Evolutionary conservation across 2,888 invertebrate genomes (phyloP).

Genomic region (Eupeodes luniger): DNA sequence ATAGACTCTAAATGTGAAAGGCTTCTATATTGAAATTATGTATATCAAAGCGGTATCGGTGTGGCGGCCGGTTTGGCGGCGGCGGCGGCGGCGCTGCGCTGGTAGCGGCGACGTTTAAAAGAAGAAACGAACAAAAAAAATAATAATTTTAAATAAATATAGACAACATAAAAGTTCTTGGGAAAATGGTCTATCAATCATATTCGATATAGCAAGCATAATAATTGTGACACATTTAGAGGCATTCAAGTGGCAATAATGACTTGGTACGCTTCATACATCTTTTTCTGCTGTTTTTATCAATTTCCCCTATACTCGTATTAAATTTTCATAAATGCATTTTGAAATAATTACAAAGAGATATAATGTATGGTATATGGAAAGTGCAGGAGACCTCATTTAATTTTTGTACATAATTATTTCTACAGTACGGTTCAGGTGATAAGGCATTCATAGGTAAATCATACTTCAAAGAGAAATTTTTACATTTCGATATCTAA

Average conservation of each 20-base stretch:
- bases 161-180: not conserved
- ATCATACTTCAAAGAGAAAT: not conserved
- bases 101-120: not conserved
- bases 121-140: not conserved
- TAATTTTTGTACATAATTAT: not conserved
- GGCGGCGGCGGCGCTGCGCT: too few relatives aligned
- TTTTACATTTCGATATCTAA: too few relatives aligned
- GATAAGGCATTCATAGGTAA: not conserved
- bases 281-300: slow-evolving; percentile 33
- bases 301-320: slow-evolving; percentile 26
- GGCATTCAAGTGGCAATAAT: slow-evolving; percentile 46
- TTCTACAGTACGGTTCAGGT: not conserved
- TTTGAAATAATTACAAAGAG: slow-evolving; percentile 29
- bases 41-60: slow-evolving; percentile 9
- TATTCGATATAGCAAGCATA: slow-evolving; percentile 26
- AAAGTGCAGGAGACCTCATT: slow-evolving; percentile 15
- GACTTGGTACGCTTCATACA: slow-evolving; percentile 12
- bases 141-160: not conserved
- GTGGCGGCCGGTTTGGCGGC: not conserved
- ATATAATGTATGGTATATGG: slow-evolving; percentile 25
- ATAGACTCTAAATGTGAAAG: not conserved
- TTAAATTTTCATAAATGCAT: slow-evolving; percentile 36
- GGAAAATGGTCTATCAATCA: slow-evolving; percentile 28
- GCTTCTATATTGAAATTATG: not conserved
- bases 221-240: slow-evolving; percentile 11